Base-by-base conservation (phyloP, 2,113 vertebrate species). In the Pipa parva region DNA sequence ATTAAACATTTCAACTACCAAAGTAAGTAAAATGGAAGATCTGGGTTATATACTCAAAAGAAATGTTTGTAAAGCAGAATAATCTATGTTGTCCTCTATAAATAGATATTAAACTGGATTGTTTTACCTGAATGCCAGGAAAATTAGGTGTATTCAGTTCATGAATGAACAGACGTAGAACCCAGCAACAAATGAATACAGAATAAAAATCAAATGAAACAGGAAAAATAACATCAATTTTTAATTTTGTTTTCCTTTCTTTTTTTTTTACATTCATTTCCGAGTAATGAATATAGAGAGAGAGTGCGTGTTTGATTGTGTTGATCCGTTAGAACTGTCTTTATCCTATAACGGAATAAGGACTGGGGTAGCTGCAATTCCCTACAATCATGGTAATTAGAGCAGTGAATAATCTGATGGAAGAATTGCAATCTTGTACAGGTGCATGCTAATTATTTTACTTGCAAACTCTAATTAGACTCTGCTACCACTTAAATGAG, bases 321-420 rank as follows among this genome's bases (percentile, higher is more conserved):
- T 70, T 70, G 66, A 70, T 70, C 66, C 54, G 66, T 49, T 61
- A 70, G 66, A 70, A 29, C 57, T 39, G 66, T 70, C 58, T 49
- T 70, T 70, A 70, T 70, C 66, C 58, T 70, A 70, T 70, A 70
- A 70, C 48, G 66, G 58, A 70, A 70, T 70, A 70, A 61, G 58
- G 48, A 45, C 31, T 58, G 37, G 54, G 60, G 57, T 70, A 45
- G 61, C 48, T 39, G 66, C 66, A 70, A 70, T 70, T 70, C 66
- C 66, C 66, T 61, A 70, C 66, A 70, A 70, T 70, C 66, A 70
- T 60, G 58, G 66, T 61, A 70, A 70, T 70, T 70, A 70, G 48
- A 70, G 66, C 66, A 70, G 66, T 70, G 66, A 70, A 70, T 70
- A 70, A 70, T 70, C 66, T 61, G 46, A 70, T 70, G 55, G 48